These are phyloP conservation scores for Delia radicum DNA, from an alignment of 1,140 invertebrate species.

Conservation along the genomic window DNA sequence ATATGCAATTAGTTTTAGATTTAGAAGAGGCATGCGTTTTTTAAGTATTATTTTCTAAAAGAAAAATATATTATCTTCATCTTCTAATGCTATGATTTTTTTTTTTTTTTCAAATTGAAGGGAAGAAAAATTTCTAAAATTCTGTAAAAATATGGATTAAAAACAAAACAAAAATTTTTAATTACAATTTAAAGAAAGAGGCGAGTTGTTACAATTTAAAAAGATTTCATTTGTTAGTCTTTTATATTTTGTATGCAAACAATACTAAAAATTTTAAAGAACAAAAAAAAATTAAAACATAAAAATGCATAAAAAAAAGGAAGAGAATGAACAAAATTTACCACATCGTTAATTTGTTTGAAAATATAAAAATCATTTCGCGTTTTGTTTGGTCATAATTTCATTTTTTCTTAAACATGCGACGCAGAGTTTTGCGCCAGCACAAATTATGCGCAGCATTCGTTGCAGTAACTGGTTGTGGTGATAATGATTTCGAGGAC, in stretches of 20 bases:
- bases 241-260: too few species aligned
- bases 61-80: background rate
- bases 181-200: background rate
- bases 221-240: background rate
- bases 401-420: constrained; percentile 14
- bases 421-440: constrained; percentile 16
- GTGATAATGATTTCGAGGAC: constrained; percentile 1
- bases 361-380: background rate
- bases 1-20: background rate
- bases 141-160: background rate
- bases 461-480: background rate
- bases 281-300: background rate
- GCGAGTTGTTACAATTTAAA: background rate
- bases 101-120: background rate
- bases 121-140: background rate
- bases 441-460: constrained; percentile 21
- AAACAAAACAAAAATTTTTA: background rate
- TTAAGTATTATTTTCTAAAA: background rate
- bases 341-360: constrained; percentile 18
- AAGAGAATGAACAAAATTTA: background rate
- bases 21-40: background rate
- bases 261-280: too few species aligned
- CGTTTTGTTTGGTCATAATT: background rate
- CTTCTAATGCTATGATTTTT: background rate
- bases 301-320: background rate